Evolutionary conservation across 2,888 invertebrate species (phyloP).

Genomic region (Xylota segnis): DNA sequence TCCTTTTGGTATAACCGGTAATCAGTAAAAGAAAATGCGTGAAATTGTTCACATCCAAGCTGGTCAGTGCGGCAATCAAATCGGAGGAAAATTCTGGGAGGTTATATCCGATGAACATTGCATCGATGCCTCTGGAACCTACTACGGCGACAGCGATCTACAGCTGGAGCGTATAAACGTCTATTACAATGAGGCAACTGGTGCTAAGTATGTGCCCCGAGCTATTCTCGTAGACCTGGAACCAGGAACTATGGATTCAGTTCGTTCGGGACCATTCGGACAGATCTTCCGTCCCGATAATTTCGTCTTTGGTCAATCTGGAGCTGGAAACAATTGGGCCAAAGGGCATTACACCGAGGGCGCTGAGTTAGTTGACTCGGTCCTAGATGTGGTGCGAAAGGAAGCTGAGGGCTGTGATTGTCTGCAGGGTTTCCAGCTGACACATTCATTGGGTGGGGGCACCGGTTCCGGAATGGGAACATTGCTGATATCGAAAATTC

Average conservation of each 20-base stretch:
- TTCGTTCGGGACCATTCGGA: slow-evolving; percentile 96
- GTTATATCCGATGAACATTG: slow-evolving; percentile 98
- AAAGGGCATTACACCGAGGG: slow-evolving; percentile 98
- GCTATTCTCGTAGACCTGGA: slow-evolving; percentile 97
- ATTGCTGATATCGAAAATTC: slow-evolving; percentile 93
- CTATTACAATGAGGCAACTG: slow-evolving; percentile 97
- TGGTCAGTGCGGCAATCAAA: slow-evolving; percentile 98
- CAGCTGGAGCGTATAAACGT: slow-evolving; percentile 98
- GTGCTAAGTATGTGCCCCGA: slow-evolving; percentile 97
- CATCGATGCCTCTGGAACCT: slow-evolving; percentile 95
- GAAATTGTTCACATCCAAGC: slow-evolving; percentile 98
- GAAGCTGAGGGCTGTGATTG: slow-evolving; percentile 97
- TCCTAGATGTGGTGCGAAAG: slow-evolving; percentile 92
- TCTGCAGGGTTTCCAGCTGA: slow-evolving; percentile 92
- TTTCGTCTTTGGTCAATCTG: slow-evolving; percentile 96
- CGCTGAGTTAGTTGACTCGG: slow-evolving; percentile 93
- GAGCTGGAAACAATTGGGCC: slow-evolving; percentile 95
- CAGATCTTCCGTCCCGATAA: slow-evolving; percentile 98
- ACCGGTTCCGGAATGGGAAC: slow-evolving; percentile 96
- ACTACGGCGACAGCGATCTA: slow-evolving; percentile 95
- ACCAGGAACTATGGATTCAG: slow-evolving; percentile 99
- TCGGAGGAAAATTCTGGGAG: slow-evolving; percentile 98
- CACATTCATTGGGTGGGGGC: slow-evolving; percentile 94
- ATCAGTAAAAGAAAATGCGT: slow-evolving; percentile 90
- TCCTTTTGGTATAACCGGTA: slow-evolving; percentile 5